Evolutionary conservation across 2,797 vertebrate species (phyloP), one percentile per base, ranked within the genome.

Genomic region (Hippocampus kuda): DNA sequence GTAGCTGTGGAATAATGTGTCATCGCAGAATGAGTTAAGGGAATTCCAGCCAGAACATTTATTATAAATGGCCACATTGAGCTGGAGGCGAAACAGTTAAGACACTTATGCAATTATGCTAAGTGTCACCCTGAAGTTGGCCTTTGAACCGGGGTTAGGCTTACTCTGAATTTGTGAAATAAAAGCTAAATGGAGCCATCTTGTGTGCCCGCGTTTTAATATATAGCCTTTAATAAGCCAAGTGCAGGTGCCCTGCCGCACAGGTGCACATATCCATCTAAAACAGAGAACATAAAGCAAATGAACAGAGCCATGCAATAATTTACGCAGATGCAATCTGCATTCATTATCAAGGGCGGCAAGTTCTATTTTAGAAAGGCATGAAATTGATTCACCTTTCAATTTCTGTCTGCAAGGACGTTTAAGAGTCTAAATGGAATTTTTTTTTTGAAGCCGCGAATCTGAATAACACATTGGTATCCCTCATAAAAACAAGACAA

Each of bases 91-190:
- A 89, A 89, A 90, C 87, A 88, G 82, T 90, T 91, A 90, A 91
- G 86, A 91, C 90, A 90, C 85, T 91, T 90, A 90, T 90, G 88
- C 91, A 91, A 92, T 92, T 91, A 91, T 91, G 90, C 89, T 92
- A 90, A 92, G 91, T 91, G 91, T 91, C 89, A 90, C 88, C 89
- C 88, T 83, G 71, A 82, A 80, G 71, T 48, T 86, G 88, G 88
- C 89, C 91, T 90, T 87, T 91, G 89, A 90, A 89, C 89, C 49
- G 5, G 82, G 89, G 90, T 92, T 91, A 89, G 89, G 85, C 88
- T 90, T 85, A 83, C 87, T 82, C 83, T 86, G 88, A 91, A 91
- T 91, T 89, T 89, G 84, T 85, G 82, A 89, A 91, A 91, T 91
- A 91, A 90, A 91, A 90, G 85, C 88, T 88, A 90, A 91, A 91